Conservation (phyloP, 2,797 vertebrate genomes). For the Ptychadena robeensis region DNA sequence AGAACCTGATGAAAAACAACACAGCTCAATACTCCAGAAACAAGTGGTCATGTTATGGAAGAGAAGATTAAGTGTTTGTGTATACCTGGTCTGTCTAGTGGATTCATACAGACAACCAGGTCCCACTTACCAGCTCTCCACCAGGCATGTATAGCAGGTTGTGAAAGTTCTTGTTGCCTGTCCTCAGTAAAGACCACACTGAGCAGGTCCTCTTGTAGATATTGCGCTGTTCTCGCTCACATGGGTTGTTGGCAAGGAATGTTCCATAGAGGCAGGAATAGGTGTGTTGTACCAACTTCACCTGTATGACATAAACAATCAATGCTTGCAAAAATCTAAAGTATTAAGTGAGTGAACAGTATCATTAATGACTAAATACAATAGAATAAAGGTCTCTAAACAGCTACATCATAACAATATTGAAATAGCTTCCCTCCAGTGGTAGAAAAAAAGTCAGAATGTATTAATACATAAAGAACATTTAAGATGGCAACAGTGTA, state of each 20-base stretch:
- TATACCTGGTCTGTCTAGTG: no score
- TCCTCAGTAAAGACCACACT: slow-evolving; percentile 92
- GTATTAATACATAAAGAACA: no score
- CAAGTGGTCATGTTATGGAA: not conserved
- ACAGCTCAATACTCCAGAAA: not conserved
- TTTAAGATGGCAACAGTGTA: no score
- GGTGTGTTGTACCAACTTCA: slow-evolving; percentile 97
- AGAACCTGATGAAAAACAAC: slow-evolving; percentile 83
- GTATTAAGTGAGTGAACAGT: no score
- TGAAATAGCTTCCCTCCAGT: no score
- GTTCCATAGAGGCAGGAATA: slow-evolving; percentile 98
- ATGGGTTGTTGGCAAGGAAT: slow-evolving; percentile 94
- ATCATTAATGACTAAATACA: no score
- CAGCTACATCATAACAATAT: no score
- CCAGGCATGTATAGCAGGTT: slow-evolving; percentile 96
- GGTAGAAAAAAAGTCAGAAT: no score
- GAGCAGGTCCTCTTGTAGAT: slow-evolving; percentile 95
- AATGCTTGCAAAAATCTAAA: no score
- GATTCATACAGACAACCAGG: no score
- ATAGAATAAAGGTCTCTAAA: no score
- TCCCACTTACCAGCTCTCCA: slow-evolving; percentile 85
- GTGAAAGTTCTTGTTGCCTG: slow-evolving; percentile 97
- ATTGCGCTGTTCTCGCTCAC: slow-evolving; percentile 91
- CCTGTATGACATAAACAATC: slow-evolving; percentile 72
- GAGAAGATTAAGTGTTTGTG: no score